Base-by-base conservation (phyloP, 2,888 invertebrate species). In the Pegoplata infirma region DNA sequence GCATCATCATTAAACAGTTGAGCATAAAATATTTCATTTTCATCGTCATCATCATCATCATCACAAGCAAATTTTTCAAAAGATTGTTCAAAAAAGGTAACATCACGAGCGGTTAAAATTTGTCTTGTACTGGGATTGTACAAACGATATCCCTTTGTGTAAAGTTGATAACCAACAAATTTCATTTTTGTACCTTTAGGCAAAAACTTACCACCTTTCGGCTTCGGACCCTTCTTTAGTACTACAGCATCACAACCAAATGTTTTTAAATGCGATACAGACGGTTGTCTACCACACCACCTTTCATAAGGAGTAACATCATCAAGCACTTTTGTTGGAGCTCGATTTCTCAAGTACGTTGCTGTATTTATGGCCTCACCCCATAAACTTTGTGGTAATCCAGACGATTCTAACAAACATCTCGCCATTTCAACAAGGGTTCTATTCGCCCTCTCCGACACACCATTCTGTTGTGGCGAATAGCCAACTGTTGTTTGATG, bases 41-140 rank as follows among this genome's bases (percentile, higher is more conserved):
- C n/a, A n/a, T 25, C n/a, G n/a, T n/a, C n/a, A n/a, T n/a, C n/a
- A n/a, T n/a, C 40, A 8, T 58, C 21, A 16, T 28, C 32, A 17
- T 5, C 51, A 32, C 7, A 16, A 23, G 10, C 5, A 55, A 25
- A 14, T 25, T 55, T 55, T 53, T 53, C 59, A 77, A 80, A 80
- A 7, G 53, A 55, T 44, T 80, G 44, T 53, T 82, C 75, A 80
- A 83, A 82, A 77, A 76, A 82, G 44, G 51, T 79, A 10, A 81
- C 80, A 69, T 81, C 79, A 36, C 79, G 74, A 14, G 81, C 68
- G 51, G 71, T 74, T 5, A 79, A 14, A 44, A 79, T 80, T 47
- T 64, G 47, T 58, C 49, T 64, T 7, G 67, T 56, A 25, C 72
- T 53, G 16, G 28, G 32, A 51, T 80, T 67, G 19, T 76, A 80